These are phyloP conservation scores for Holothuria glaberrima DNA, from an alignment of 35 echinoderm and acorn worm genomes.

Conservation along the genomic window DNA sequence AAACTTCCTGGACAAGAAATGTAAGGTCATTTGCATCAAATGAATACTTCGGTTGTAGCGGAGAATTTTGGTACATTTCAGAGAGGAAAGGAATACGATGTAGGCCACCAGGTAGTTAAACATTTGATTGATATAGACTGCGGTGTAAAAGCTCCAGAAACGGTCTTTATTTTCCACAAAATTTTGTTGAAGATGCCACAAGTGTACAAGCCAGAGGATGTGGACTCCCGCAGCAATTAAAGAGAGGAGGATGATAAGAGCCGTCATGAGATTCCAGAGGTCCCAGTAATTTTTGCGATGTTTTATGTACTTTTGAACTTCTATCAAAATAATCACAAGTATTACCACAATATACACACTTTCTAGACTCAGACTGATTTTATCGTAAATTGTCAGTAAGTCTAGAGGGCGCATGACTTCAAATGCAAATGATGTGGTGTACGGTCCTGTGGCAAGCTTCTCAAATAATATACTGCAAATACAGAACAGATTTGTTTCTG, in stretches of 20 bases:
- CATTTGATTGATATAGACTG: constrained; percentile 59
- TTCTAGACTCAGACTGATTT: constrained; percentile 75
- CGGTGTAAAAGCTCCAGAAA: constrained; percentile 66
- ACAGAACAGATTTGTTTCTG: constrained; percentile 78
- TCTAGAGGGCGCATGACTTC: constrained; percentile 58
- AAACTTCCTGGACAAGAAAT: constrained; percentile 40
- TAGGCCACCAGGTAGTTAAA: constrained; percentile 59
- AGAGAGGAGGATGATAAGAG: constrained; percentile 66
- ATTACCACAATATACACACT: constrained; percentile 78
- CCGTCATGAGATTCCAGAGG: constrained; percentile 77
- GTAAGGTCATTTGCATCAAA: constrained; percentile 63
- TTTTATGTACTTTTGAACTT: constrained; percentile 54
- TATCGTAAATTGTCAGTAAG: constrained; percentile 43
- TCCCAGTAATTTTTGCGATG: constrained; percentile 60
- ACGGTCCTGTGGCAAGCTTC: constrained; percentile 41
- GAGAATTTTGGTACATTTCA: constrained; percentile 86
- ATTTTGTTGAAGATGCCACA: constrained; percentile 14
- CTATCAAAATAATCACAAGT: constrained; percentile 68
- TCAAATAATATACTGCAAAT: constrained; percentile 76
- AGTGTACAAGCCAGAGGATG: constrained; percentile 25
- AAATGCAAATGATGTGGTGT: constrained; percentile 49
- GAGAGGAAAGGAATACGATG: constrained; percentile 70
- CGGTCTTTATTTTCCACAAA: neutral
- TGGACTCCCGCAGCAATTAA: constrained; percentile 52
- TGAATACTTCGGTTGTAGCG: constrained; percentile 84